phyloP scores from a whole-genome alignment of 2,797 vertebrate genomes.

The Oreochromis grahami region DNA sequence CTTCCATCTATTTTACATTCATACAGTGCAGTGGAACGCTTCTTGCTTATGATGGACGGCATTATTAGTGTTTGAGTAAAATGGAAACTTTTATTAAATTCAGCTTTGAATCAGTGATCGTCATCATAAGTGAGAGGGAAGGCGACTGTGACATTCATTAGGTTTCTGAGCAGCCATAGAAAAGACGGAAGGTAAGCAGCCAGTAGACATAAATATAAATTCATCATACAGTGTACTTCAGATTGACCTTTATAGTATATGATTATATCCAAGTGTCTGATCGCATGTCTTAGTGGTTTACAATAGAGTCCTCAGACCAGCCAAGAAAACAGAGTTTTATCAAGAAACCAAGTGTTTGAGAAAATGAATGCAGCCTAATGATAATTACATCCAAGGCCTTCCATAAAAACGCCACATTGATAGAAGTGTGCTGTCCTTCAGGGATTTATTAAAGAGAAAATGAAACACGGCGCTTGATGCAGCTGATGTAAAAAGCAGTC shows the following conservation, averaged over 20 bases:
- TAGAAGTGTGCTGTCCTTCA: background rate
- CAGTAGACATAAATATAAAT: background rate
- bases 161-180: background rate
- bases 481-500: background rate
- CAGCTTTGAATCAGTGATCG: background rate
- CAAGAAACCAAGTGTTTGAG: background rate
- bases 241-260: background rate
- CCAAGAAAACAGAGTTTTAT: background rate
- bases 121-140: background rate
- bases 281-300: background rate
- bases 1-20: background rate
- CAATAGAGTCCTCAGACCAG: background rate
- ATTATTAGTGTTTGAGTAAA: background rate
- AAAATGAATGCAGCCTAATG: background rate
- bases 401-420: background rate
- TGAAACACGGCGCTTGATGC: background rate
- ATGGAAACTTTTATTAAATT: background rate
- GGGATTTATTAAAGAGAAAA: conserved; percentile 9
- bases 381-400: background rate
- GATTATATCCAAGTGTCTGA: background rate
- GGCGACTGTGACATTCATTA: background rate
- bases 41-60: background rate
- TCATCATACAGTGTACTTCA: background rate
- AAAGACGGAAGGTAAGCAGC: background rate
- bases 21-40: background rate